A percentile compares a stretch with the other conserved stretches of the same genome.
phyloP scores from a whole-genome alignment of 2,113 vertebrate species.

The Chrysochloris asiatica region DNA sequence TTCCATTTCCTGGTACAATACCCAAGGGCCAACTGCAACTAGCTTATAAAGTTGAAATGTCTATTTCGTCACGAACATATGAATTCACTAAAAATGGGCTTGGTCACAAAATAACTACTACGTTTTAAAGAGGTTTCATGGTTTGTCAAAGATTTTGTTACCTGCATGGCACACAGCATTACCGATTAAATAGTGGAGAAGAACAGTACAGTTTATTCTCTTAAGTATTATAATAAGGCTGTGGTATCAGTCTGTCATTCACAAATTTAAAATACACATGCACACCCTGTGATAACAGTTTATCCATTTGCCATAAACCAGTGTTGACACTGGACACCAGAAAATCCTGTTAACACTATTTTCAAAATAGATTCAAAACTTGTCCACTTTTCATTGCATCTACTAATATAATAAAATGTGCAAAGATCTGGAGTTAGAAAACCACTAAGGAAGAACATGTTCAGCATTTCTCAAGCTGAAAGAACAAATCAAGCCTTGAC shows the following conservation, averaged over 20 bases:
- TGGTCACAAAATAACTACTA: neutral
- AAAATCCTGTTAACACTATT: no score
- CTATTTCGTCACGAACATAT: neutral
- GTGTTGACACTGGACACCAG: no score
- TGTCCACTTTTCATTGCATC: no score
- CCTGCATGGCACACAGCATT: neutral
- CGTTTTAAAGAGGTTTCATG: neutral
- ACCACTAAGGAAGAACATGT: no score
- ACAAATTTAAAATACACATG: neutral
- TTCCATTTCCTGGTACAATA: constrained; percentile 34
- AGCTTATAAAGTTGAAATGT: neutral
- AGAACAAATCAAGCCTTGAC: no score
- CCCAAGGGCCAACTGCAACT: neutral
- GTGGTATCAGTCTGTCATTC: neutral
- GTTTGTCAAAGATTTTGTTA: neutral
- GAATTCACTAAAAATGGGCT: neutral
- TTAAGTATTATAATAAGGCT: neutral
- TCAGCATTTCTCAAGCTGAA: no score
- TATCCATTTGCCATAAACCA: no score
- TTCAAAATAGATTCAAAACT: no score
- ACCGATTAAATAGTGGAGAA: neutral
- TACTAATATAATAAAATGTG: no score
- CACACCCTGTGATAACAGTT: no score
- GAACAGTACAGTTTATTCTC: neutral
- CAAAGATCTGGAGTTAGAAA: no score